Evolutionary conservation across 2,888 invertebrate genomes (phyloP), one percentile per base, ranked within the genome.

Genomic region (Alsophila aescularia): DNA sequence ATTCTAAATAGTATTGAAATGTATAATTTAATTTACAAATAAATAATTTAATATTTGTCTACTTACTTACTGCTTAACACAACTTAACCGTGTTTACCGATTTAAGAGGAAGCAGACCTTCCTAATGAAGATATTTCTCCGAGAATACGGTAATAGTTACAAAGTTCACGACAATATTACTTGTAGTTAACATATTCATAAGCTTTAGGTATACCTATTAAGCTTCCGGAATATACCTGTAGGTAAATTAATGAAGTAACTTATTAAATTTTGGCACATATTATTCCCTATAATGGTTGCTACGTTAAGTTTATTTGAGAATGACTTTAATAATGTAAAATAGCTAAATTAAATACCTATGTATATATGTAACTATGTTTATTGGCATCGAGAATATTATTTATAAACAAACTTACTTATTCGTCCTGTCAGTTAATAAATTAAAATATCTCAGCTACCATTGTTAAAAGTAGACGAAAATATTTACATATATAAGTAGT

Each of bases 121-220:
- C 15, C 6, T 31, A 29, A 53, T 10, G 31, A 53, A 47, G 36
- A 45, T 32, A 45, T 52, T 36, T 47, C 14, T 18, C 29, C 52
- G 24, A 27, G 48, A 44, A 66, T 73, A 72, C 41, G 77, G 75
- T 70, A 66, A 72, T 76, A n/a, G n/a, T n/a, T n/a, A 77, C 77
- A 75, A 77, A 72, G 62, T 75, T 69, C 70, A 74, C 73, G 67
- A 66, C 62, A 72, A 72, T 62, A 67, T 64, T 61, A 71, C 69
- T 70, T 69, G 63, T 52, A 63, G 52, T 68, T 70, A n/a, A 44
- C 52, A 45, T 45, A 52, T 40, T 40, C 52, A 45, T 69, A 69
- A 66, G 64, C 59, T 59, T 36, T 14, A 18, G 8, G 9, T 29
- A 29, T 29, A 29, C 9, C 2, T 40, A 45, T 14, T 21, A 44